A percentile compares a stretch with the other conserved stretches of the same genome.
phyloP scores from a whole-genome alignment of 2,113 vertebrate genomes.

The Cromileptes altivelis region DNA sequence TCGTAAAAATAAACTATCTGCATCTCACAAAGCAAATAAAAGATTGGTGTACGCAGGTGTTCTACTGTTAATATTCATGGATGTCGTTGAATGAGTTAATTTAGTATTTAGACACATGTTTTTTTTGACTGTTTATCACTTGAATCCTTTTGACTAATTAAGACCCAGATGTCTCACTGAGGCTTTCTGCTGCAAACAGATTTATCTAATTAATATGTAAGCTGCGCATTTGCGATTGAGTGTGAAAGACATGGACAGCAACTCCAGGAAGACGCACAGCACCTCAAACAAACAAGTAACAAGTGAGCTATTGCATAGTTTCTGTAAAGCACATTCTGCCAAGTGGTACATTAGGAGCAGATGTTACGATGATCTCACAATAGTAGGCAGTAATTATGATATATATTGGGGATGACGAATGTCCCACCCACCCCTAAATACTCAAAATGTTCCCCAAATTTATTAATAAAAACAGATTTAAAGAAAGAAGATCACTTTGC shows the following conservation, averaged over 20 bases:
- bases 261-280: slow-evolving; percentile 80
- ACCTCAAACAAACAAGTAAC: slow-evolving; percentile 82
- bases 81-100: slow-evolving; percentile 41
- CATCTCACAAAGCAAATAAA: background rate
- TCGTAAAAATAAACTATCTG: background rate
- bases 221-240: slow-evolving; percentile 33
- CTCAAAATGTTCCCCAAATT: no score
- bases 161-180: slow-evolving; percentile 47
- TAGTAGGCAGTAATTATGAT: no score
- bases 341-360: slow-evolving; percentile 42
- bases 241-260: slow-evolving; percentile 28
- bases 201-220: slow-evolving; percentile 87
- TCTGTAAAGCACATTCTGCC: slow-evolving; percentile 58
- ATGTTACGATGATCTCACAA: background rate
- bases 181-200: slow-evolving; percentile 78
- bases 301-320: slow-evolving; percentile 82
- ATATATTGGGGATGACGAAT: no score
- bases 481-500: no score
- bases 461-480: background rate
- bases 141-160: slow-evolving; percentile 61
- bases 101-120: slow-evolving; percentile 27
- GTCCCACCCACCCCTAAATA: no score
- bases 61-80: background rate
- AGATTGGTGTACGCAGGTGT: background rate
- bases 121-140: slow-evolving; percentile 46